Evolutionary conservation across 2,797 vertebrate genomes (phyloP).

Genomic region (Pyrocephalus nanus): DNA sequence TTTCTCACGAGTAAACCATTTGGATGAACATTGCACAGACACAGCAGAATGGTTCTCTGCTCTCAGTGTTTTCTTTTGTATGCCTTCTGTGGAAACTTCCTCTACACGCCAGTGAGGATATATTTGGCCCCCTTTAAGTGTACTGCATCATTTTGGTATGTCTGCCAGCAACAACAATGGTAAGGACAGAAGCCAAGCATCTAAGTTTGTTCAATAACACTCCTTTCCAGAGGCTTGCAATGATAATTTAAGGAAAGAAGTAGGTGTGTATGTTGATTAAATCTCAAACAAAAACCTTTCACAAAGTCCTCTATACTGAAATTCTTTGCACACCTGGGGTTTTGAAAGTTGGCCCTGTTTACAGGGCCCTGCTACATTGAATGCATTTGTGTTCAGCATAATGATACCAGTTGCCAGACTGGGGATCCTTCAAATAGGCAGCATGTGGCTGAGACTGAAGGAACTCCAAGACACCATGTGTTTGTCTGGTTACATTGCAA

Average conservation of each 20-base stretch:
- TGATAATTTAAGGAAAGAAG: slow-evolving; percentile 21
- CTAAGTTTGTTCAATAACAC: neutral
- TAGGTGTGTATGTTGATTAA: neutral
- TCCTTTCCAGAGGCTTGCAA: neutral
- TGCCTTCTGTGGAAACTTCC: slow-evolving; percentile 54
- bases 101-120: slow-evolving; percentile 28
- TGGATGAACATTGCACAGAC: neutral
- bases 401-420: neutral
- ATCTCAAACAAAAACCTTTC: neutral
- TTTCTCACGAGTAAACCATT: slow-evolving; percentile 14
- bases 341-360: slow-evolving; percentile 15
- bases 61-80: slow-evolving; percentile 8
- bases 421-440: neutral
- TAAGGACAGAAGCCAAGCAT: slow-evolving; percentile 24
- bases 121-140: slow-evolving; percentile 26
- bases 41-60: neutral
- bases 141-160: slow-evolving; percentile 30
- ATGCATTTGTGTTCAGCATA: neutral
- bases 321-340: neutral
- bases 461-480: slow-evolving; percentile 17
- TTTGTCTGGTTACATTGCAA: neutral
- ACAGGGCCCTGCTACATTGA: neutral
- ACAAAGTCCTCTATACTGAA: neutral
- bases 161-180: slow-evolving; percentile 43
- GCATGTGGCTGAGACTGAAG: neutral